Evolutionary conservation across 2,888 invertebrate species (phyloP).

Genomic region (Nomada goodeniana): DNA sequence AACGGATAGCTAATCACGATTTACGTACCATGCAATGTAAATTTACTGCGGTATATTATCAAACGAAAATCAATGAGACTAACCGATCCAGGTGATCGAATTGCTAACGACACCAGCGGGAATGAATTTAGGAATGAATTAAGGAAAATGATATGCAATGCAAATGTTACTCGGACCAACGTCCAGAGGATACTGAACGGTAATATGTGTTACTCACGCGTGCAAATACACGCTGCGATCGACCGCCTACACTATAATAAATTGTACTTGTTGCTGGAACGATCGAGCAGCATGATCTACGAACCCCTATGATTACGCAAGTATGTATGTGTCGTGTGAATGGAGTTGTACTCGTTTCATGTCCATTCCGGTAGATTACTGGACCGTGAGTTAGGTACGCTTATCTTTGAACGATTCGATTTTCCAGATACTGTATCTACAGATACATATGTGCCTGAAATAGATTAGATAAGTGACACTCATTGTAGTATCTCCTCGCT

Average conservation of each 20-base stretch:
- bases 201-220: slow-evolving; percentile 52
- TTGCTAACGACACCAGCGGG: background rate
- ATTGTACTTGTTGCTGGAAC: slow-evolving; percentile 28
- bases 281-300: slow-evolving; percentile 47
- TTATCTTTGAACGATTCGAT: slow-evolving; percentile 50
- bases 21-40: background rate
- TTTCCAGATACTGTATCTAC: no score
- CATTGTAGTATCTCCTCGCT: background rate
- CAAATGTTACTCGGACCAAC: slow-evolving; percentile 30
- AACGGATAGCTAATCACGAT: no score
- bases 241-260: slow-evolving; percentile 58
- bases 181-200: slow-evolving; percentile 45
- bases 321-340: slow-evolving; percentile 57
- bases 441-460: slow-evolving; percentile 14
- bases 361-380: background rate
- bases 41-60: background rate
- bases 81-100: background rate
- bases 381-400: slow-evolving; percentile 10
- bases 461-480: slow-evolving; percentile 53
- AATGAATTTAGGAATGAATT: no score
- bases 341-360: slow-evolving; percentile 25
- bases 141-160: background rate
- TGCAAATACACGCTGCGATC: slow-evolving; percentile 49
- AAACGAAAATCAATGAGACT: background rate
- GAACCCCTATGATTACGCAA: slow-evolving; percentile 37